Evolutionary conservation across 2,888 invertebrate species (phyloP).

Genomic region (Patella pellucida): DNA sequence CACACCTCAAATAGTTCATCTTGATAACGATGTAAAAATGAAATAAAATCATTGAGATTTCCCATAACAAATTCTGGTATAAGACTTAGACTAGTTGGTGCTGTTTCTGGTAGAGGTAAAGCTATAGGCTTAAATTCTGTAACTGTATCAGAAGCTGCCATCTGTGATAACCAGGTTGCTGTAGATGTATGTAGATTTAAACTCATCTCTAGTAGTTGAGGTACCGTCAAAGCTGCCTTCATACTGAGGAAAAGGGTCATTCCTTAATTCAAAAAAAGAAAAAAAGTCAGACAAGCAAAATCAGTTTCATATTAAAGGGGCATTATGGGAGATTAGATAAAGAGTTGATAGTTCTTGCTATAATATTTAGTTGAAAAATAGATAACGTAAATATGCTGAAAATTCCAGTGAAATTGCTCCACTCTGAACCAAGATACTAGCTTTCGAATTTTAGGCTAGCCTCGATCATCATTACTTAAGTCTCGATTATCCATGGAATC

Average conservation of each 20-base stretch:
- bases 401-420: too few relatives aligned
- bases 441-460: too few relatives aligned
- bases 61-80: constrained; percentile 92
- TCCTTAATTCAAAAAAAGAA: constrained; percentile 37
- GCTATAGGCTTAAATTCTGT: constrained; percentile 53
- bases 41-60: constrained; percentile 86
- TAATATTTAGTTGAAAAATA: too few relatives aligned
- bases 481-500: too few relatives aligned
- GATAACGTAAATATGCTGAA: too few relatives aligned
- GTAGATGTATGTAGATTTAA: constrained; percentile 86
- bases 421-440: too few relatives aligned
- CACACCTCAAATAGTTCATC: constrained; percentile 66
- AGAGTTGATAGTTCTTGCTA: too few relatives aligned
- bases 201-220: constrained; percentile 79
- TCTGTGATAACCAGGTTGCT: constrained; percentile 87
- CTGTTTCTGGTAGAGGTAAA: constrained; percentile 64
- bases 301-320: too few relatives aligned
- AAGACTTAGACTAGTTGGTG: constrained; percentile 72
- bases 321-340: too few relatives aligned
- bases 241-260: constrained; percentile 65
- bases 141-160: constrained; percentile 74
- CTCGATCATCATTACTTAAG: too few relatives aligned
- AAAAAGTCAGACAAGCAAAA: too few relatives aligned
- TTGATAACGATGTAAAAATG: constrained; percentile 74
- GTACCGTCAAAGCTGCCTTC: constrained; percentile 81